Base-by-base conservation (phyloP, 1,140 invertebrate genomes). In the Drosophila ercepeae region DNA sequence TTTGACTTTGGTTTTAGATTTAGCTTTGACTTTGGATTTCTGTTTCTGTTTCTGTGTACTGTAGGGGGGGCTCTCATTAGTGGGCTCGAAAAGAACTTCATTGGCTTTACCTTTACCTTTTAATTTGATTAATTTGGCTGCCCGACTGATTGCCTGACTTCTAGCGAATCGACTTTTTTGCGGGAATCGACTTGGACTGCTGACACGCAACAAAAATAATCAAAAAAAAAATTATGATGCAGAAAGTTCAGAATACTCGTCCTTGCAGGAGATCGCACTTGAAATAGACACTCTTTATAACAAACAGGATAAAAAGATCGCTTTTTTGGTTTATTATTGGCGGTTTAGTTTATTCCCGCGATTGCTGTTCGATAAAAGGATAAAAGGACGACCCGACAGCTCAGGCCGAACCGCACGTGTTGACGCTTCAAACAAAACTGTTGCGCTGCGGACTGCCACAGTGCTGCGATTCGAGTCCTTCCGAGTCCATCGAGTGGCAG, bases 371-470 rank as follows among this genome's bases (percentile, higher is more conserved):
- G 29, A n/a, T n/a, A n/a, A n/a, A n/a, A 32, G 9, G 9, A 3
- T 32, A 2, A 8, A 13, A 39, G 36, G 36, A 39, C 36, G 36
- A 39, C 13, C 36, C 7, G 36, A 13, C 36, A 39, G 36, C 36
- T 39, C n/a, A 39, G 16, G 29, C 8, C 36, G 7, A 39, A 84
- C 79, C 81, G 81, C 67, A 72, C 77, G 72, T 86, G 79, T 84
- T 79, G 72, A 86, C 75, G 79, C 78, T 84, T 71, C 81, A 75
- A 86, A 86, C 81, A 84, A 86, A 84, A 84, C 79, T 84, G 79
- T 84, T 84, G 79, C 79, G 61, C 49, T 36, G 52, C 32, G 42
- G 27, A 42, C 25, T 39, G 49, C 18, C 44, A 21, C 63, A 9
- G 23, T 25, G 64, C 63, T 57, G 68, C 49, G 41, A 53, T 23